Conservation (phyloP, 1,140 invertebrate genomes). For the Andrena cerasifolii region DNA sequence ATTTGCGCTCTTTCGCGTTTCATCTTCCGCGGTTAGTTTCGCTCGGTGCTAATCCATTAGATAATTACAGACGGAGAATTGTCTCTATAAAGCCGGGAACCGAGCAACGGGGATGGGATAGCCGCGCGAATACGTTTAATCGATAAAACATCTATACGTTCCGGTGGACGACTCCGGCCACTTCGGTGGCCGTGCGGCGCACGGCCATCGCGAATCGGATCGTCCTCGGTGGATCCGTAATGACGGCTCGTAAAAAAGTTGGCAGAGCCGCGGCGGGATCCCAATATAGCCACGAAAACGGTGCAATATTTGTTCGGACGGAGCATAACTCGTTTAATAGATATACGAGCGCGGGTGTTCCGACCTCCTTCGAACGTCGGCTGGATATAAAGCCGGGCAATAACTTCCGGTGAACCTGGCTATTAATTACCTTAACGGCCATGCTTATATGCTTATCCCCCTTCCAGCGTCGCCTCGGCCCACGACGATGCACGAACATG, state of each 20-base stretch:
- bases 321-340: slow-evolving; percentile 49
- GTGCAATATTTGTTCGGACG: slow-evolving; percentile 33
- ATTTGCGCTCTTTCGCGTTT: too few species aligned
- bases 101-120: not conserved
- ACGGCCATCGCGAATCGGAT: slow-evolving; percentile 8
- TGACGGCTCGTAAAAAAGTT: slow-evolving; percentile 28
- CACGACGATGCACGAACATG: slow-evolving; percentile 27
- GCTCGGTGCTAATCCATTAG: too few species aligned
- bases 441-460: slow-evolving; percentile 62
- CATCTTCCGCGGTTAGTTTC: too few species aligned
- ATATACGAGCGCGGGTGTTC: slow-evolving; percentile 7
- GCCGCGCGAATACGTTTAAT: slow-evolving; percentile 27
- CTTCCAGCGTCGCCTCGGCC: not conserved
- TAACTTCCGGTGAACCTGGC: slow-evolving; percentile 57
- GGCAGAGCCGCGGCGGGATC: not conserved
- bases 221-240: slow-evolving; percentile 12
- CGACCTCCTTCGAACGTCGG: slow-evolving; percentile 2
- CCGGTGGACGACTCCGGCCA: not conserved
- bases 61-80: not conserved
- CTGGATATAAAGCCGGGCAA: slow-evolving; percentile 57
- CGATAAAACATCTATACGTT: slow-evolving; percentile 24
- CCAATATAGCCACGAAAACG: not conserved
- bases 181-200: slow-evolving; percentile 5
- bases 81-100: not conserved
- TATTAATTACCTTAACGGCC: slow-evolving; percentile 66